Base-by-base conservation (phyloP, 2,888 invertebrate species). In the Hydropsyche betteni region DNA sequence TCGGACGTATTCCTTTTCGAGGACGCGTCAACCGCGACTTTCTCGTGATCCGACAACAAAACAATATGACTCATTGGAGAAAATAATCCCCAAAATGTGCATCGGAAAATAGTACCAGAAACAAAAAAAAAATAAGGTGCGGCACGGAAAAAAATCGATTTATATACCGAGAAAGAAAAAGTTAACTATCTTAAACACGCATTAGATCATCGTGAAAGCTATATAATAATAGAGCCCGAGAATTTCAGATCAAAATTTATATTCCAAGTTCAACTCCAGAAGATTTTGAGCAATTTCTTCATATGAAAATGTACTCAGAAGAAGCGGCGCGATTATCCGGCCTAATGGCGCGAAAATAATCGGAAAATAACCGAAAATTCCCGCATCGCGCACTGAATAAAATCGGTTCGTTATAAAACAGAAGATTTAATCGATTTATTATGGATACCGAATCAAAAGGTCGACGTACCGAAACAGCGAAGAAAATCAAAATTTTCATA, bases 1-100 rank as follows among this genome's bases (percentile, higher is more conserved):
- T 64, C 36, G 64, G n/a, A 34, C 36, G 64, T 44, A 8, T 64
- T 64, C 64, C 64, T 64, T 64, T 64, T 64, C n/a, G 55, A 55
- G 55, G 16, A 55, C 55, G n/a, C 16, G 6, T n/a, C n/a, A 55
- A 55, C 55, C n/a, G 55, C 64, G n/a, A 64, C 64, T 64, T 64
- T 64, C 64, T 64, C 64, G 64, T 2, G 64, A 24, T 24, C 24
- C 24, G 24, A 24, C 24, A 34, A 64, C 64, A 64, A 64, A 64
- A 36, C 10, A 64, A 64, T 24, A 64, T 64, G 64, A 64, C 33
- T 64, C 64, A 64, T 12, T 34, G 64, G 34, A 12, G 64, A 64
- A 64, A 64, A 64, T n/a, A 16, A 53, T 53, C 16, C 14, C 53
- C 16, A 53, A 53, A 53, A 53, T 53, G 53, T 53, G 53, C 53